Base-by-base conservation (phyloP, 2,888 invertebrate species). In the Orthosia gracilis region DNA sequence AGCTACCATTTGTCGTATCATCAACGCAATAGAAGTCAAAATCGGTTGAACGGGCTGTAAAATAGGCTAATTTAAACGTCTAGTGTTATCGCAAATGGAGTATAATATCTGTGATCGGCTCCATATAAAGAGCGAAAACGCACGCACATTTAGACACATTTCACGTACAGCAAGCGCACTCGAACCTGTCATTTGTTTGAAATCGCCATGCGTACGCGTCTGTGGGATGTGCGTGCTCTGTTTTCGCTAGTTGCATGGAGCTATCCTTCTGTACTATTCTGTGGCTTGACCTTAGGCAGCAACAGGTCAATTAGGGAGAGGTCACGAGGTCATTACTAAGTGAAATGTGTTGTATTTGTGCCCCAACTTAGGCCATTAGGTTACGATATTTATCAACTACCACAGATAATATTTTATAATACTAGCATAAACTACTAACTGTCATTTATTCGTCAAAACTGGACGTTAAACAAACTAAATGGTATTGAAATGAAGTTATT, bases 321-420 rank as follows among this genome's bases (percentile, higher is more conserved):
- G 67, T 62, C 74, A 62, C 55, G 76, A 66, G 72, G 69, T 70
- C 74, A 70, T 69, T 69, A 9, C 71, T 73, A 66, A 78, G 82
- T 76, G 74, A 78, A 83, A 81, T 83, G 68, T 84, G 83, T 84
- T 78, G 81, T 81, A 74, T 83, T 76, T 78, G 62, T 65, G 58
- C 21, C 21, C 52, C 54, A 78, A 72, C 65, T 71, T 47, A 7
- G 15, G 15, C 26, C 63, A 54, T 63, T 72, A 78, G 18, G 23
- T 50, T 47, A 40, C 31, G 13, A 64, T 54, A 31, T 78, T 64
- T 61, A 62, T 54, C 26, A 59, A 68, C 50, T n/a, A n/a, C n/a
- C n/a, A n/a, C n/a, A n/a, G n/a, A n/a, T n/a, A n/a, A n/a, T n/a
- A n/a, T n/a, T n/a, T n/a, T n/a, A n/a, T n/a, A n/a, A n/a, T n/a